Evolutionary conservation across 1,140 invertebrate genomes (phyloP), one percentile per base, ranked within the genome.

Genomic region (Ceratitis capitata): DNA sequence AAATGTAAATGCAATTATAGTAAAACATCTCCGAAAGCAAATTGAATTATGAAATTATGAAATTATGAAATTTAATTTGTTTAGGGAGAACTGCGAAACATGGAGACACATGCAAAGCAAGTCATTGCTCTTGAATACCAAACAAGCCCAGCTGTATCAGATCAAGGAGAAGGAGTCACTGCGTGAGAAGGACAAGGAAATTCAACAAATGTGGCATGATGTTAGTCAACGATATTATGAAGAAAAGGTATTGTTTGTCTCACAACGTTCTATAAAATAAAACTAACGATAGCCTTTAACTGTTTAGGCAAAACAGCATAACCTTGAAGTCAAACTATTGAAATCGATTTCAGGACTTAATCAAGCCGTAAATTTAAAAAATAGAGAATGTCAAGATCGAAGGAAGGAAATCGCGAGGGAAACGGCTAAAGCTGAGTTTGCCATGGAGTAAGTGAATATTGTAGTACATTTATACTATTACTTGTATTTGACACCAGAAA

Each of bases 161-260:
- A 91, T 90, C 6, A 86, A 87, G 56, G 89, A 90, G 45, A 86
- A 87, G 32, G 87, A 87, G 84, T 82, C 69, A 0, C 26, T 86
- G 2, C 85, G 82, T 0, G 85, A 87, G 0, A 74, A 84, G 0
- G 88, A 88, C 23, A 87, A 87, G 26, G 85, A 87, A 12, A 78
- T 88, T 5, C 86, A 90, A 32, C n/a, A 85, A 10, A 86, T 87
- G 12, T 56, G 51, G 51, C 5, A 23, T 9, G n/a, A 56, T 3
- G 51, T 56, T 9, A 56, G 19, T 56, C 19, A 7, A 0, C 19
- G 51, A 56, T 56, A 56, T 56, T 23, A 23, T n/a, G 51, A 56
- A 56, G 51, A 56, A 56, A 56, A 56, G n/a, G 51, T 23, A 56
- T n/a, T n/a, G 23, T 9, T n/a, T 1, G 49, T 5, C 6, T 19